A percentile compares a stretch with the other conserved stretches of the same genome.
Evolutionary conservation across 2,888 invertebrate species (phyloP).

Genomic region (Calameuta filiformis): DNA sequence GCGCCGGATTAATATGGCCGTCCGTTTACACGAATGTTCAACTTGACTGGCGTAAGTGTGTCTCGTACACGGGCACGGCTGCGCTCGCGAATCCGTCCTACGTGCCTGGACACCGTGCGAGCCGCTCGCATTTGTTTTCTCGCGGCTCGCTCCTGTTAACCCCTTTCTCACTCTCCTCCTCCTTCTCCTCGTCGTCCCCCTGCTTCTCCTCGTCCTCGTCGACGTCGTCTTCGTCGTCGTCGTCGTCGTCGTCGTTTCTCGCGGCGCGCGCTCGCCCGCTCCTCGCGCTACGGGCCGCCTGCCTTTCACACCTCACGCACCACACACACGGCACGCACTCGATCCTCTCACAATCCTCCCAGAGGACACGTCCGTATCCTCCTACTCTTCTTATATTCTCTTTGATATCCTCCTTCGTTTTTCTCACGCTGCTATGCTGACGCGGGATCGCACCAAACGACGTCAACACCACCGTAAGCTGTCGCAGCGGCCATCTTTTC

Average conservation of each 20-base stretch:
- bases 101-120: constrained; percentile 8
- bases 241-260: constrained; percentile 16
- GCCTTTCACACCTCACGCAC: constrained; percentile 16
- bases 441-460: constrained; percentile 52
- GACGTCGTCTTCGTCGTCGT: constrained; percentile 7
- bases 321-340: constrained; percentile 6
- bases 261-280: constrained; percentile 10
- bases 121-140: constrained; percentile 10
- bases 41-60: neutral
- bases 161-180: constrained; percentile 13
- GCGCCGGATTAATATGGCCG: constrained; percentile 49
- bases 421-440: constrained; percentile 54
- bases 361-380: constrained; percentile 31
- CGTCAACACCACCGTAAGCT: constrained; percentile 64
- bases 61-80: constrained; percentile 1
- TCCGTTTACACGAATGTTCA: constrained; percentile 40
- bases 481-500: constrained; percentile 64
- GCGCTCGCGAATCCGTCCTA: neutral
- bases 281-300: neutral
- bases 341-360: constrained; percentile 5
- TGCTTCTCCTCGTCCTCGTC: constrained; percentile 28
- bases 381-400: neutral
- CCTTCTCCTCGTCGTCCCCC: constrained; percentile 18
- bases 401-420: constrained; percentile 34
- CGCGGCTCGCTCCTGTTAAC: constrained; percentile 6